Percentiles rank a stretch among this genome's conserved stretches.
phyloP scores from a whole-genome alignment of 2,797 vertebrate genomes.

The Anableps anableps region DNA sequence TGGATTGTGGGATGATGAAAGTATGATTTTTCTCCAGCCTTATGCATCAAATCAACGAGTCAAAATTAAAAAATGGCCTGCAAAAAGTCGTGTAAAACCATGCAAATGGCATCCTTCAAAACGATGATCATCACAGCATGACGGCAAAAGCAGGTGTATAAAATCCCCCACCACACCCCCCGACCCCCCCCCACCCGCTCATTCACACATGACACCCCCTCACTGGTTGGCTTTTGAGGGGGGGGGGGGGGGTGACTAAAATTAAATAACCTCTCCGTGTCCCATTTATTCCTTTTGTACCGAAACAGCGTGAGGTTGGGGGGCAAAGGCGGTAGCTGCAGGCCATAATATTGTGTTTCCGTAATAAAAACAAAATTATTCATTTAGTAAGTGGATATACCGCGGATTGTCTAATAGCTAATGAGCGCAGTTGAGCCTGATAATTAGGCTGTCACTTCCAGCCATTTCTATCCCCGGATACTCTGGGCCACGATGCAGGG shows the following conservation, averaged over 20 bases:
- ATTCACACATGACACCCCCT: constrained; percentile 73
- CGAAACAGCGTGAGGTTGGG: constrained; percentile 80
- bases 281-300: constrained; percentile 86
- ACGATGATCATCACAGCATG: constrained; percentile 48
- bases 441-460: constrained; percentile 89
- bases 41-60: neutral
- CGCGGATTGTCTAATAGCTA: constrained; percentile 88
- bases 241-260: constrained; percentile 70
- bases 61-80: neutral
- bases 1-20: neutral
- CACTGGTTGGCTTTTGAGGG: constrained; percentile 74
- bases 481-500: constrained; percentile 73
- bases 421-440: constrained; percentile 83
- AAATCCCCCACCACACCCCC: constrained; percentile 56
- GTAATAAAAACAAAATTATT: constrained; percentile 89
- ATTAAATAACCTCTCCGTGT: constrained; percentile 86
- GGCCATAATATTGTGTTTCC: constrained; percentile 84
- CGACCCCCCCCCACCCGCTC: constrained; percentile 29
- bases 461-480: constrained; percentile 75
- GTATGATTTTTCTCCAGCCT: neutral
- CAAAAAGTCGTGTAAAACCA: constrained; percentile 39
- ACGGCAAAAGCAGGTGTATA: constrained; percentile 63
- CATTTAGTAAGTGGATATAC: constrained; percentile 87
- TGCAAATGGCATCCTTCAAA: constrained; percentile 1
- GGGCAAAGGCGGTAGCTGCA: constrained; percentile 77